Conservation (phyloP, 2,113 vertebrate genomes). For the Amphiprion percula region DNA sequence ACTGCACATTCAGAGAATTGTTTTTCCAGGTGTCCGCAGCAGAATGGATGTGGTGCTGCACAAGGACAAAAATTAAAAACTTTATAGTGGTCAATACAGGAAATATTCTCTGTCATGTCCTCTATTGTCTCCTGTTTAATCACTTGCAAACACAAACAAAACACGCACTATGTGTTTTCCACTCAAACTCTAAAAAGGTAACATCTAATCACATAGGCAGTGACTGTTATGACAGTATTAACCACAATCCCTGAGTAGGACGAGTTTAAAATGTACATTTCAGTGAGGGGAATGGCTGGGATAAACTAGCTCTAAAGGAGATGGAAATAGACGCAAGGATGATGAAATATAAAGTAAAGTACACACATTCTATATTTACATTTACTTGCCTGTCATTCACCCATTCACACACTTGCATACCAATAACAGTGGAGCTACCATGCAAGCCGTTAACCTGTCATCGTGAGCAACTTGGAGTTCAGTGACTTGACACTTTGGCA, state of each 20-base stretch:
- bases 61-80: slow-evolving; percentile 11
- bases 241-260: too few relatives aligned
- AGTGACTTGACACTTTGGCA: neutral
- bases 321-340: neutral
- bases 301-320: slow-evolving; percentile 10
- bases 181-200: neutral
- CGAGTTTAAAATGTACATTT: slow-evolving; percentile 2
- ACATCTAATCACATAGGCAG: slow-evolving; percentile 18
- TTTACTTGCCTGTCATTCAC: neutral
- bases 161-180: slow-evolving; percentile 4
- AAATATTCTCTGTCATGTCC: slow-evolving; percentile 7
- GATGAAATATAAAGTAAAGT: slow-evolving; percentile 14
- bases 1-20: slow-evolving; percentile 7
- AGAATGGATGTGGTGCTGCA: slow-evolving; percentile 16
- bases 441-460: too few relatives aligned
- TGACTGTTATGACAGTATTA: neutral
- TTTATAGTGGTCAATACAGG: neutral
- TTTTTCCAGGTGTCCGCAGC: neutral
- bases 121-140: slow-evolving; percentile 16
- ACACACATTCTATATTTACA: neutral
- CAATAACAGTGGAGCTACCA: neutral
- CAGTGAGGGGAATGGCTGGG: neutral
- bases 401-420: neutral
- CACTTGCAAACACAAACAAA: slow-evolving; percentile 13
- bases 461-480: neutral